These are phyloP conservation scores for Eristalinus sepulchralis DNA, from an alignment of 2,888 invertebrate species.

Conservation along the genomic window DNA sequence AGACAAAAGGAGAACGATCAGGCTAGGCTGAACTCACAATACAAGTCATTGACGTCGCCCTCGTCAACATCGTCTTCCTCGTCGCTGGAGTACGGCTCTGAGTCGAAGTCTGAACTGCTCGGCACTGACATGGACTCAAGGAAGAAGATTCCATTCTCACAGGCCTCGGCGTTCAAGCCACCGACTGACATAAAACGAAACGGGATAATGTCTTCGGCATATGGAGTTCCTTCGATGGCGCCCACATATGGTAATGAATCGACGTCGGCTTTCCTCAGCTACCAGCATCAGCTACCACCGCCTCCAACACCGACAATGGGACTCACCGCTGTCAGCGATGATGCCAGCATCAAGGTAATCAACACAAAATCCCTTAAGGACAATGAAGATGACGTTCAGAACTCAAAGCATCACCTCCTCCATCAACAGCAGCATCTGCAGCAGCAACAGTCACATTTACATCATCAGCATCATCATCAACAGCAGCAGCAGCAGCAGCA, in stretches of 20 bases:
- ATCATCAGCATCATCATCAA: constrained; percentile 46
- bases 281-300: constrained; percentile 72
- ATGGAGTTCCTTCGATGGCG: constrained; percentile 64
- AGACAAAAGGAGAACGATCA: constrained; percentile 81
- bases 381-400: constrained; percentile 68
- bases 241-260: constrained; percentile 65
- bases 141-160: constrained; percentile 85
- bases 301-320: constrained; percentile 57
- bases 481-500: constrained; percentile 58
- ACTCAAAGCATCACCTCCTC: constrained; percentile 64
- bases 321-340: constrained; percentile 72
- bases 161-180: constrained; percentile 90
- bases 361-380: constrained; percentile 71
- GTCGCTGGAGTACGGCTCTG: constrained; percentile 67
- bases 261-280: constrained; percentile 74
- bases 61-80: constrained; percentile 45
- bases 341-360: constrained; percentile 72
- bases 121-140: constrained; percentile 62
- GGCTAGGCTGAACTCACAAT: constrained; percentile 78
- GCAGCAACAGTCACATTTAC: constrained; percentile 48
- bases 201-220: constrained; percentile 74
- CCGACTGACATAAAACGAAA: constrained; percentile 85
- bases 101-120: constrained; percentile 39
- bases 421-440: constrained; percentile 69
- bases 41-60: constrained; percentile 67